Evolutionary conservation across 2,888 invertebrate species (phyloP).

Genomic region (Hyposoter didymator): DNA sequence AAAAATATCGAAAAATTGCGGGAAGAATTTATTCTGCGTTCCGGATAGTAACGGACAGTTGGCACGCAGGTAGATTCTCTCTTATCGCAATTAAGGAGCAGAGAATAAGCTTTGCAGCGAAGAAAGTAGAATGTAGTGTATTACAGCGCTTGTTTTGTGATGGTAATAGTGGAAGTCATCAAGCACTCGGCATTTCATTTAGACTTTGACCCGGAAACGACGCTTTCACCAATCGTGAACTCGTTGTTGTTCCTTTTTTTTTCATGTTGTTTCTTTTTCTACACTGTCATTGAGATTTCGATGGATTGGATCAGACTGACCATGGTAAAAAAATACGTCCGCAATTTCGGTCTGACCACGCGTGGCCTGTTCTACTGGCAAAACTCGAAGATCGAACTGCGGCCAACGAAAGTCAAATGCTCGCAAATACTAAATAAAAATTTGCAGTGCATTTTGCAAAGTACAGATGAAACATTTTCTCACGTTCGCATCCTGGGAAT

Average conservation of each 20-base stretch:
- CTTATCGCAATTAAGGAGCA: slow-evolving; percentile 50
- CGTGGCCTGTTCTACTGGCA: slow-evolving; percentile 50
- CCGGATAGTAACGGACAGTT: slow-evolving; percentile 32
- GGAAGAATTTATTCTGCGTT: background rate
- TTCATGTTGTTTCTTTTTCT: background rate
- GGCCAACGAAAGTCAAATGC: background rate
- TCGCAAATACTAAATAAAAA: no score
- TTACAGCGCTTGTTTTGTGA: slow-evolving; percentile 10
- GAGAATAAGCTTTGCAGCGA: slow-evolving; percentile 39
- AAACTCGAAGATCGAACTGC: background rate
- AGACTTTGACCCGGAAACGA: slow-evolving; percentile 64
- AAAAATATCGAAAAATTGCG: background rate
- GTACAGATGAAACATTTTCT: background rate
- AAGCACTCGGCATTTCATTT: slow-evolving; percentile 47
- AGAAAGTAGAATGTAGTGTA: background rate
- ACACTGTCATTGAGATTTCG: slow-evolving; percentile 33
- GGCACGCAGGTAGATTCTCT: slow-evolving; percentile 33
- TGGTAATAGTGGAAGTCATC: slow-evolving; percentile 34
- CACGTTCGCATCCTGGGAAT: background rate
- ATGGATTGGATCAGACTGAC: background rate
- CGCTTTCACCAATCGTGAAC: slow-evolving; percentile 57
- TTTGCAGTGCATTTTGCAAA: background rate
- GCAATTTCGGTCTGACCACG: slow-evolving; percentile 29
- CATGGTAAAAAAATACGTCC: background rate
- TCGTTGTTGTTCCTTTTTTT: slow-evolving; percentile 23